Evolutionary conservation across 1,140 invertebrate genomes (phyloP).

Genomic region (Trichoplusia ni): DNA sequence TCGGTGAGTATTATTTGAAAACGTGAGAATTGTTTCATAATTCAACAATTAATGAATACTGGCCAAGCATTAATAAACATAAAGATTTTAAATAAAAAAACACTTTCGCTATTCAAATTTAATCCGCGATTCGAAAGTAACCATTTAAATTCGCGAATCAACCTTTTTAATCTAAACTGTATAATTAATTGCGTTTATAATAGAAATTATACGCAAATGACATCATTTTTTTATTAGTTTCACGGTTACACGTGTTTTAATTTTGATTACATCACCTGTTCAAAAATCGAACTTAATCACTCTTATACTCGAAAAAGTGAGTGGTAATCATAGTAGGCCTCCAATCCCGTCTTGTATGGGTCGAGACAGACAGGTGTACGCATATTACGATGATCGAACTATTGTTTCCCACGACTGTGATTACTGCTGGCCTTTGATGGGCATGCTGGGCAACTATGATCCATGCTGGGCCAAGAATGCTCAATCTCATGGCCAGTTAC

Average conservation of each 20-base stretch:
- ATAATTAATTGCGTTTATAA: constrained; percentile 13
- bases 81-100: constrained; percentile 7
- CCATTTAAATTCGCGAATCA: constrained; percentile 6
- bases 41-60: background rate
- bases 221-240: background rate
- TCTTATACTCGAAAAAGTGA: background rate
- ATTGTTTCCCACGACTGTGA: constrained; percentile 69
- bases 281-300: background rate
- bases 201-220: background rate
- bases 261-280: background rate
- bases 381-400: constrained; percentile 65
- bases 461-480: constrained; percentile 7
- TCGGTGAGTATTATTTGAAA: too few species aligned
- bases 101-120: constrained; percentile 10
- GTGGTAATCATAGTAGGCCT: constrained; percentile 13
- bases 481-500: constrained; percentile 8
- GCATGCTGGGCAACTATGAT: constrained; percentile 18
- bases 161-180: background rate
- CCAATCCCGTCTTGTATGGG: background rate
- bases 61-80: constrained; percentile 16
- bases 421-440: background rate
- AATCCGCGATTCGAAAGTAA: constrained; percentile 17
- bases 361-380: constrained; percentile 31
- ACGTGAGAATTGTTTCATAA: background rate
- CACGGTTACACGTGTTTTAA: background rate